Evolutionary conservation across 2,888 invertebrate genomes (phyloP).

Genomic region (Anarsia innoxiella): DNA sequence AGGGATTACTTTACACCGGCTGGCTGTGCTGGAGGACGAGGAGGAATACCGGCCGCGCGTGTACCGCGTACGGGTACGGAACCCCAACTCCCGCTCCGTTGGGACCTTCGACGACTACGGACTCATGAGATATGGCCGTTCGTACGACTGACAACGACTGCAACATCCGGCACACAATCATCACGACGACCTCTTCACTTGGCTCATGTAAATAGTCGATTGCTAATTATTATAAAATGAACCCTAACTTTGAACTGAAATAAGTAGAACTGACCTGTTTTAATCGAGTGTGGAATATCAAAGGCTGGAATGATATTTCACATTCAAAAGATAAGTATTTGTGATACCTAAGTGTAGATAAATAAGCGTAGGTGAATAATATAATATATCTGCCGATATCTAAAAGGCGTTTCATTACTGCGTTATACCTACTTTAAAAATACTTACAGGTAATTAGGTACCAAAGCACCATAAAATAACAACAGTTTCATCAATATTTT

Average conservation of each 20-base stretch:
- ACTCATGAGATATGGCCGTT: constrained; percentile 82
- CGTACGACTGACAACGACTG: constrained; percentile 58
- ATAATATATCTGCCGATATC: too few relatives aligned
- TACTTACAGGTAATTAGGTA: too few relatives aligned
- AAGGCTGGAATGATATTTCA: constrained; percentile 55
- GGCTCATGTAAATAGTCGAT: too few relatives aligned
- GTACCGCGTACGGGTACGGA: constrained; percentile 76
- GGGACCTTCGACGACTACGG: constrained; percentile 85
- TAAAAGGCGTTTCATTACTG: too few relatives aligned
- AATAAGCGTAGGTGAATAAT: too few relatives aligned
- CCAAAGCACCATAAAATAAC: too few relatives aligned
- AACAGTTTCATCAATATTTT: constrained; percentile 37
- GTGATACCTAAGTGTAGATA: constrained; percentile 1
- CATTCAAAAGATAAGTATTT: constrained; percentile 10
- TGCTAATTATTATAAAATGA: too few relatives aligned
- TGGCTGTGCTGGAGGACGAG: constrained; percentile 46
- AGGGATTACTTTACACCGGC: constrained; percentile 36
- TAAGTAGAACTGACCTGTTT: too few relatives aligned
- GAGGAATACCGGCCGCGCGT: constrained; percentile 45
- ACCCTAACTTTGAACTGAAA: too few relatives aligned
- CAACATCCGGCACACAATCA: constrained; percentile 12
- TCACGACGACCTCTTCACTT: constrained; percentile 5
- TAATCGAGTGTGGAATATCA: constrained; percentile 38
- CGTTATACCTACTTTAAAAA: too few relatives aligned
- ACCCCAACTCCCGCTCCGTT: constrained; percentile 58